phyloP scores from a whole-genome alignment of 37 sponge, comb jelly and placozoan genomes.

The Lycopodina hypogea region DNA sequence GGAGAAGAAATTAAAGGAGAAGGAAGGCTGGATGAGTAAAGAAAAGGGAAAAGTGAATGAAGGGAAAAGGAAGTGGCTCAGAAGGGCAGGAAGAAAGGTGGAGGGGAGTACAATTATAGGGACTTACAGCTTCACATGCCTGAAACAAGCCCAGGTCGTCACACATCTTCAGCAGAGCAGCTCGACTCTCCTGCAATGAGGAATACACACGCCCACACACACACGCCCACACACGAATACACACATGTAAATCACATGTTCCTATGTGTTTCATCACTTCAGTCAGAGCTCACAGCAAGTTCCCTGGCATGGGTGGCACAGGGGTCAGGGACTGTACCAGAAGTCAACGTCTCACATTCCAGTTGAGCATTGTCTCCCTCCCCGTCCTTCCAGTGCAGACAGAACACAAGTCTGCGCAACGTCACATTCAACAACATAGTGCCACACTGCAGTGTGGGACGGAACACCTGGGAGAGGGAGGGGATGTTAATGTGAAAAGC shows the following conservation, averaged over 20 bases:
- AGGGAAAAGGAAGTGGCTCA: too few relatives aligned
- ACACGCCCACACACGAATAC: neutral
- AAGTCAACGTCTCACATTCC: neutral
- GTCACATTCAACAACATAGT: constrained; percentile 27
- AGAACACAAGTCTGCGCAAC: constrained; percentile 21
- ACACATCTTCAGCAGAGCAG: constrained; percentile 26
- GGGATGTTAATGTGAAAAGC: neutral
- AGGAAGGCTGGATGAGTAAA: too few relatives aligned
- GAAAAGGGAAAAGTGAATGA: too few relatives aligned
- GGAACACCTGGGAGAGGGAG: constrained; percentile 38
- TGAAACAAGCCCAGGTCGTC: constrained; percentile 19
- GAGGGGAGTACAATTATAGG: neutral
- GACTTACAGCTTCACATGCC: constrained; percentile 19
- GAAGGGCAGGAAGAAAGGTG: too few relatives aligned
- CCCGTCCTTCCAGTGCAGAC: constrained; percentile 8
- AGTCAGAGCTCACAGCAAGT: neutral
- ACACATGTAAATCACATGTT: too few relatives aligned
- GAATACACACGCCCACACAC: neutral
- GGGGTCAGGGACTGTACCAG: too few relatives aligned
- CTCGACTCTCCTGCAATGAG: constrained; percentile 10
- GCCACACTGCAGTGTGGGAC: constrained; percentile 51
- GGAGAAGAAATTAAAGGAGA: neutral
- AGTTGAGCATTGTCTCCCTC: neutral
- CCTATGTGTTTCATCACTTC: too few relatives aligned
- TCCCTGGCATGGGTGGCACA: neutral